Evolutionary conservation across 2,888 invertebrate genomes (phyloP), one percentile per base, ranked within the genome.

Genomic region (Epinotia nisella): DNA sequence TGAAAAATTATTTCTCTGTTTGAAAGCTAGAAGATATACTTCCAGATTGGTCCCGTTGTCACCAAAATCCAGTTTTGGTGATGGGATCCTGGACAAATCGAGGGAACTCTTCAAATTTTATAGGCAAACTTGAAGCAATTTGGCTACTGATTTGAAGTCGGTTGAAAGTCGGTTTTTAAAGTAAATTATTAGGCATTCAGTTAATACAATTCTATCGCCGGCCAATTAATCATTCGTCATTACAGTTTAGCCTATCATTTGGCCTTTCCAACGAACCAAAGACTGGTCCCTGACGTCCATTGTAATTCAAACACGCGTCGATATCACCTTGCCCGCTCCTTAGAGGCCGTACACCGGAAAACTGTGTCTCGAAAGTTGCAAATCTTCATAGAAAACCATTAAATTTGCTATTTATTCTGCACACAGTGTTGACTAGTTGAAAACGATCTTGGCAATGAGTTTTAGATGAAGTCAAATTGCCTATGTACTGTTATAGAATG

Each of bases 331-430:
- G 72, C 35, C 2, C 53, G 41, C 7, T 35, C 69, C 35, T 68
- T 56, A 15, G 73, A 73, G 73, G 73, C 69, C 68, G 59, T 64
- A 41, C 64, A 69, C 73, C 64, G 73, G 73, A 73, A 73, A 73
- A 73, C 58, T 68, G 64, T 45, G 61, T 29, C 55, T 68, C 61
- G 56, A 72, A 73, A 69, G 64, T 69, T 59, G 73, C 69, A 58
- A 64, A 64, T 73, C 69, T 73, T 67, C 49, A 56, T 62, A 68
- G 67, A 64, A 71, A 68, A 64, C 41, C 64, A 53, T 69, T 64
- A 69, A 73, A 69, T 58, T 64, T 58, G 24, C 68, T 73, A 64
- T 29, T 53, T 59, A 67, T 62, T 55, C 64, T 64, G 17, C 58
- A 58, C 62, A 58, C 68, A 39, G 62, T 21, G 62, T 21, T 45